phyloP scores from a whole-genome alignment of 2,113 vertebrate species.

The Phocoena sinus region DNA sequence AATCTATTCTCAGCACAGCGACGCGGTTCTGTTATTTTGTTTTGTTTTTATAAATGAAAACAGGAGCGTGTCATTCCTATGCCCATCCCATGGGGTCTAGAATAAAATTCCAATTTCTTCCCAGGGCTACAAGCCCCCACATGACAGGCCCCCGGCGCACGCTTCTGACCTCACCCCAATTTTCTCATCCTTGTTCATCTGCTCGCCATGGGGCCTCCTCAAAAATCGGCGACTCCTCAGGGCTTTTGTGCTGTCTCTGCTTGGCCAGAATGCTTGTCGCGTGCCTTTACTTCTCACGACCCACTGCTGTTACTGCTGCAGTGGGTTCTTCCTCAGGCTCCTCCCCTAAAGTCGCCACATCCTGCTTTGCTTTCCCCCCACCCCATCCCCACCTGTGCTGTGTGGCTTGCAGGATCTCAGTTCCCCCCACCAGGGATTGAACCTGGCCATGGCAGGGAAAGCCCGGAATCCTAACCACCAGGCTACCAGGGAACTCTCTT shows the following conservation, averaged over 20 bases:
- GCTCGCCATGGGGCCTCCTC: accelerated
- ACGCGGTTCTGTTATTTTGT: background rate
- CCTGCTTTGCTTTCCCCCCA: no score
- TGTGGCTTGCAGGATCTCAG: background rate
- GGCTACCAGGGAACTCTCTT: background rate
- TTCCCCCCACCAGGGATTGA: background rate
- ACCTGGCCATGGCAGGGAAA: background rate
- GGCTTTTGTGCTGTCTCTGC: accelerated
- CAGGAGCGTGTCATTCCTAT: background rate
- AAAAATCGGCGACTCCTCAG: background rate
- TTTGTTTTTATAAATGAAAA: background rate
- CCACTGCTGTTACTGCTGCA: background rate
- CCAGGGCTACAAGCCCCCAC: background rate
- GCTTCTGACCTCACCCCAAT: background rate
- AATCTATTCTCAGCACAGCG: background rate
- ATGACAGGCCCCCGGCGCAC: accelerated
- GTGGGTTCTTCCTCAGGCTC: background rate
- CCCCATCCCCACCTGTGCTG: no score
- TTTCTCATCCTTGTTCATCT: background rate
- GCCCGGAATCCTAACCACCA: background rate
- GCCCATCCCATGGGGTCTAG: background rate
- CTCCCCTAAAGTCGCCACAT: background rate
- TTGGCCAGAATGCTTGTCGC: background rate
- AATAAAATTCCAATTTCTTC: background rate
- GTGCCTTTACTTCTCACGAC: background rate